Evolutionary conservation across 2,888 invertebrate genomes (phyloP).

Genomic region (Dioctria linearis): DNA sequence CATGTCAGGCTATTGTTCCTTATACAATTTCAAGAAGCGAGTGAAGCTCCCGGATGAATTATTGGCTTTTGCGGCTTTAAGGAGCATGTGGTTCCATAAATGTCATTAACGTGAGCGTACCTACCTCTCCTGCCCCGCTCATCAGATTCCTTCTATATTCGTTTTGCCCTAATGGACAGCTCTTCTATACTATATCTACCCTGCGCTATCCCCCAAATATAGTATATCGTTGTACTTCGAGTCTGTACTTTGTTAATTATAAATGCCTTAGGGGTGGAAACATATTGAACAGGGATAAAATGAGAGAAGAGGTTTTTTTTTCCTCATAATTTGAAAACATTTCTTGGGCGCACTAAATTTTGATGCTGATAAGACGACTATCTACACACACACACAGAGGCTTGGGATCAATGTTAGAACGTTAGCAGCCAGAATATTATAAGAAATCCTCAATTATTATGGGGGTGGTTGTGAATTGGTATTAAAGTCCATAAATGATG

Average conservation of each 20-base stretch:
- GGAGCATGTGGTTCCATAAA: conserved; percentile 52
- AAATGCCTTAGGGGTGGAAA: conserved; percentile 42
- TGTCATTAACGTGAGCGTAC: conserved; percentile 36
- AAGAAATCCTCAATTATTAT: not conserved
- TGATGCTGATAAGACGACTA: conserved; percentile 17
- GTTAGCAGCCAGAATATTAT: not conserved
- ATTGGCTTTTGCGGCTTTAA: conserved; percentile 47
- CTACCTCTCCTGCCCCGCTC: not conserved
- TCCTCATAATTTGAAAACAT: not conserved
- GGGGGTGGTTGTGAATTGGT: not conserved
- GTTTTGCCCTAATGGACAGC: conserved; percentile 37
- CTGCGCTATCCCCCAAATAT: too few species aligned
- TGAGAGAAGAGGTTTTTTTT: conserved; percentile 8
- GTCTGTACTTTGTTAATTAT: conserved; percentile 46
- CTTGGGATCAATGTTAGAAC: not conserved
- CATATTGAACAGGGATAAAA: conserved; percentile 41
- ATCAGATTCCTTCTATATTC: conserved; percentile 20
- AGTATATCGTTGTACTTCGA: too few species aligned
- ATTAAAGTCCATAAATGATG: conserved; percentile 44
- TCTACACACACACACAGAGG: too few species aligned
- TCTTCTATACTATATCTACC: not conserved
- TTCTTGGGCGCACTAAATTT: not conserved
- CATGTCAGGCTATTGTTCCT: conserved; percentile 49
- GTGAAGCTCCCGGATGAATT: conserved; percentile 44
- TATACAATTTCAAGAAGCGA: conserved; percentile 21